A percentile compares a stretch with the other conserved stretches of the same genome.
Conservation (phyloP, 2,888 invertebrate species). For the Strigamia maritima region DNA sequence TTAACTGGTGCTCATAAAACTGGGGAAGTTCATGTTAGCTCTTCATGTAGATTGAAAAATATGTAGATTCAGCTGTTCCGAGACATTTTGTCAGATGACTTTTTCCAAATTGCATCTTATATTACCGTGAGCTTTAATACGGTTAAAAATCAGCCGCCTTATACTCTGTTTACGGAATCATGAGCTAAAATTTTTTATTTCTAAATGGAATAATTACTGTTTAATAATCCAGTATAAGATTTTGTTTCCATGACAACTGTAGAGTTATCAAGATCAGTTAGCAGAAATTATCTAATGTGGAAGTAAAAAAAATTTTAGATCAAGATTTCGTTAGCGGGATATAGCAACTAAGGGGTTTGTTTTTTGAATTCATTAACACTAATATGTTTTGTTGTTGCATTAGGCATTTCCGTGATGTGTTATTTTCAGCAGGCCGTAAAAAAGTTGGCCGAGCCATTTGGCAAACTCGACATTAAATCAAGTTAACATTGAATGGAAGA, state of each 20-base stretch:
- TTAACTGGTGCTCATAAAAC: conserved; percentile 15
- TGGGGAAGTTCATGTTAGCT: conserved; percentile 12
- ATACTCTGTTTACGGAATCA: too few species aligned
- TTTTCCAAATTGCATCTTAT: not conserved
- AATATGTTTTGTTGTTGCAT: conserved; percentile 13
- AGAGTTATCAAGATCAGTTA: too few species aligned
- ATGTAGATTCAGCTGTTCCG: conserved; percentile 2
- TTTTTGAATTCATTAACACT: not conserved
- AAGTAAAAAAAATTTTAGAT: too few species aligned
- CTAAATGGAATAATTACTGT: too few species aligned
- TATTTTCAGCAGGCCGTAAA: not conserved
- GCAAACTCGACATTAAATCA: not conserved
- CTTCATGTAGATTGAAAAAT: conserved; percentile 22
- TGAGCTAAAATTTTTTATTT: too few species aligned
- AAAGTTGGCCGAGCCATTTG: not conserved
- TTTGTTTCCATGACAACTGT: too few species aligned
- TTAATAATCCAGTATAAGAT: too few species aligned
- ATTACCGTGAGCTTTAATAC: not conserved
- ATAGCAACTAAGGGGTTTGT: not conserved
- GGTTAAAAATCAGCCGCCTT: not conserved
- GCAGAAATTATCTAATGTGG: too few species aligned
- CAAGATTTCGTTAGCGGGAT: too few species aligned
- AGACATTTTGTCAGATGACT: conserved; percentile 13
- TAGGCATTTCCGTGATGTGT: not conserved
- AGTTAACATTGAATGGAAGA: not conserved